Conservation (phyloP, 2,113 vertebrate species). For the Rhegmatorhina hoffmannsi region DNA sequence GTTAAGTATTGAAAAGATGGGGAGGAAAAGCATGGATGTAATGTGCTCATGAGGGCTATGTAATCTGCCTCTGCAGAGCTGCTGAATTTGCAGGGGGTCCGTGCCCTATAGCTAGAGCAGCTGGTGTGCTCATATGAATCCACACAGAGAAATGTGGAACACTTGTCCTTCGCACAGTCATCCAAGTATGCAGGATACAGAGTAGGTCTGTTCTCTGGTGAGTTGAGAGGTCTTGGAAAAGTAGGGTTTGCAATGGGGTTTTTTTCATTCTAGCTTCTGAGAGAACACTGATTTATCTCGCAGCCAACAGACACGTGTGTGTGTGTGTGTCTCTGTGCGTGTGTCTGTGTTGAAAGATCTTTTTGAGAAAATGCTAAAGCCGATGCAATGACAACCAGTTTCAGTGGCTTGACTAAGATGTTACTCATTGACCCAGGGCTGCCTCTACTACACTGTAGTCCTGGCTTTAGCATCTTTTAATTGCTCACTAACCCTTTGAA, state of each 20-base stretch:
- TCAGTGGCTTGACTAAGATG: background rate
- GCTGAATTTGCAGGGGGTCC: slow-evolving; percentile 64
- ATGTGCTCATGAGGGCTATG: slow-evolving; percentile 44
- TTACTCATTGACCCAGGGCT: slow-evolving; percentile 5
- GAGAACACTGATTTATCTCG: slow-evolving; percentile 22
- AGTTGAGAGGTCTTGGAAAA: slow-evolving; percentile 66
- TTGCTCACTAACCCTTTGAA: slow-evolving; percentile 10
- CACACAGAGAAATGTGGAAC: slow-evolving; percentile 62
- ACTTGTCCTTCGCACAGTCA: slow-evolving; percentile 67
- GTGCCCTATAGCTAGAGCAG: slow-evolving; percentile 68
- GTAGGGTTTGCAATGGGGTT: slow-evolving; percentile 29
- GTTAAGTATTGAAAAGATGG: slow-evolving; percentile 24
- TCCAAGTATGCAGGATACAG: slow-evolving; percentile 63
- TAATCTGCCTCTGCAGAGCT: slow-evolving; percentile 63
- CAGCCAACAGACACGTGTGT: slow-evolving; percentile 46
- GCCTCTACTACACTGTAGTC: background rate
- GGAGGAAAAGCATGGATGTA: background rate
- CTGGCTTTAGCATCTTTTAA: slow-evolving; percentile 20
- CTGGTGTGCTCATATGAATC: slow-evolving; percentile 66
- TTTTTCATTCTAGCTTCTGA: slow-evolving; percentile 1
- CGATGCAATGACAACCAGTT: background rate
- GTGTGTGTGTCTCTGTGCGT: background rate
- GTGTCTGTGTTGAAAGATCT: slow-evolving; percentile 46
- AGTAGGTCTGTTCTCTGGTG: slow-evolving; percentile 68
- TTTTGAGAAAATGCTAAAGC: slow-evolving; percentile 44